phyloP scores from a whole-genome alignment of 2,113 vertebrate species.

The Dunckerocampus dactyliophorus region DNA sequence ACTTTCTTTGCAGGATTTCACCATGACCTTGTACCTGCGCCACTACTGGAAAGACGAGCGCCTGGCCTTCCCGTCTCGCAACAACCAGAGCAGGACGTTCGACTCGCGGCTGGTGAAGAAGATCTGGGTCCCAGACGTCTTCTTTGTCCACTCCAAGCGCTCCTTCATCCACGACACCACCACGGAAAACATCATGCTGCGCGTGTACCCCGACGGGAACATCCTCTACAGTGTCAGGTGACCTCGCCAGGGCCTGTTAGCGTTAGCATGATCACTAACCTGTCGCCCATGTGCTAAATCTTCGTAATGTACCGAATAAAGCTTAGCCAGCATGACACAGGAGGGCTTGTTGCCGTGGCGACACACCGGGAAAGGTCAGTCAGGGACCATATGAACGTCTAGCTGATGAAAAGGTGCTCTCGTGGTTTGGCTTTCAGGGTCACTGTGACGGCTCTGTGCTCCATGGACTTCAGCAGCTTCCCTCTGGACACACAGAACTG shows the following conservation, averaged over 20 bases:
- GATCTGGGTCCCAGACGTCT: conserved; percentile 92
- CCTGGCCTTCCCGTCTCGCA: conserved; percentile 83
- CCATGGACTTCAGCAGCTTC: conserved; percentile 93
- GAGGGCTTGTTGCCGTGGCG: conserved; percentile 8
- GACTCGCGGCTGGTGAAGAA: conserved; percentile 87
- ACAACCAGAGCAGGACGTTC: conserved; percentile 88
- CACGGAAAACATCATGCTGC: conserved; percentile 87
- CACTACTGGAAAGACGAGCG: conserved; percentile 97
- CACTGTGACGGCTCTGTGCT: conserved; percentile 87
- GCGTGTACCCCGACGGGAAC: conserved; percentile 83
- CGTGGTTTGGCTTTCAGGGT: conserved; percentile 71
- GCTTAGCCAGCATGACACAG: too few relatives aligned
- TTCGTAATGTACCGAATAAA: too few relatives aligned
- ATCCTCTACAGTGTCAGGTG: conserved; percentile 89
- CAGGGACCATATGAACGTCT: background rate
- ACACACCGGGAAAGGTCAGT: background rate
- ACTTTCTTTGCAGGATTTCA: conserved; percentile 78
- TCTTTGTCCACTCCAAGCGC: conserved; percentile 91
- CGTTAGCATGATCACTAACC: too few relatives aligned
- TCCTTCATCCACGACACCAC: conserved; percentile 92
- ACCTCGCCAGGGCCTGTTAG: background rate
- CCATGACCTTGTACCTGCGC: conserved; percentile 90
- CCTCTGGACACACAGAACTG: conserved; percentile 92
- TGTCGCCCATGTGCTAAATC: too few relatives aligned
- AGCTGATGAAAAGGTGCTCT: background rate